Conservation (phyloP, 92 coral and sea anemone species). For the Porites rus region DNA sequence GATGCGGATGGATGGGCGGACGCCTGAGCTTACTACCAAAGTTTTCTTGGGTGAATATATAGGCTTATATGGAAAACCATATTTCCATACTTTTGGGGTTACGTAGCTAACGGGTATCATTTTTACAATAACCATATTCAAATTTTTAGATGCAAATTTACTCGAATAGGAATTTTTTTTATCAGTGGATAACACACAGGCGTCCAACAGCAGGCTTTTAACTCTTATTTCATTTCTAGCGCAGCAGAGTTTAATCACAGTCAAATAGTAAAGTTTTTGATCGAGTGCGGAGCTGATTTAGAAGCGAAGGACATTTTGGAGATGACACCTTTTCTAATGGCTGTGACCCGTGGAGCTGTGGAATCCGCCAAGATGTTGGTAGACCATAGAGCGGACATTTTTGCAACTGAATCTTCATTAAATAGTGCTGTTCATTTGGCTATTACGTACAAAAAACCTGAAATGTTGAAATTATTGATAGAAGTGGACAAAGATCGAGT, state of each 20-base stretch:
- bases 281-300: conserved; percentile 68
- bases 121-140: too few relatives aligned
- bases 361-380: conserved; percentile 56
- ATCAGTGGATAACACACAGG: too few relatives aligned
- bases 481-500: conserved; percentile 68
- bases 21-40: too few relatives aligned
- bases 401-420: conserved; percentile 43
- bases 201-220: too few relatives aligned
- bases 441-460: conserved; percentile 29
- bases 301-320: conserved; percentile 60
- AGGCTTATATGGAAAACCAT: too few relatives aligned
- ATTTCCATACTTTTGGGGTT: too few relatives aligned
- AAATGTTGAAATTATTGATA: conserved; percentile 62
- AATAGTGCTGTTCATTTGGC: conserved; percentile 78
- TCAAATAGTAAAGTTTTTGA: conserved; percentile 60
- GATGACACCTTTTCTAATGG: conserved; percentile 71
- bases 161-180: too few relatives aligned
- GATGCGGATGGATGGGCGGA: too few relatives aligned
- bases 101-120: too few relatives aligned
- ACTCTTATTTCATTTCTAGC: conserved; percentile 29
- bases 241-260: conserved; percentile 70
- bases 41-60: too few relatives aligned
- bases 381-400: conserved; percentile 72
- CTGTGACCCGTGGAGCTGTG: conserved; percentile 57
- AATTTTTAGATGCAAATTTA: too few relatives aligned